Evolutionary conservation across 2,888 invertebrate species (phyloP), one percentile per base, ranked within the genome.

Genomic region (Andricus curvator): DNA sequence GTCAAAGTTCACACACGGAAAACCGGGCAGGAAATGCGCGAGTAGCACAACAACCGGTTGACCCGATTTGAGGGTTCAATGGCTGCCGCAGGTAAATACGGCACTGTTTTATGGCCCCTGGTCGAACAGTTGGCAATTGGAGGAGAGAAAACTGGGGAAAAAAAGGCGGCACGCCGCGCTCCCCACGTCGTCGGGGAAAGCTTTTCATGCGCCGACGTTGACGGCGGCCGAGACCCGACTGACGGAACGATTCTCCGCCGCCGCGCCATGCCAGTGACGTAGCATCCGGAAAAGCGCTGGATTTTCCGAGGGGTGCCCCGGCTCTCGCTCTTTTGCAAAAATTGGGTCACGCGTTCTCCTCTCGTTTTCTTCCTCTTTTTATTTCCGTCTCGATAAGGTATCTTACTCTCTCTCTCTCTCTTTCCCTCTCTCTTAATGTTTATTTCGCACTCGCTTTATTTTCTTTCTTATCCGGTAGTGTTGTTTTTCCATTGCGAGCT

Each of bases 221-320:
- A 91, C 91, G 92, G 89, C 91, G 91, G 92, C 89, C 91, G 91
- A 91, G 91, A 91, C 90, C 92, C 91, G 90, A 92, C 92, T 92
- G 91, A 90, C 89, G 90, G 87, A 88, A 88, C 88, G 89, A 90
- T 89, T 87, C 89, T 88, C 88, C 87, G 88, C 86, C 88, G 89
- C 85, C 83, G 86, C 85, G 86, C 88, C 85, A 87, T 86, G 86
- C 86, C 91, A 91, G 90, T 91, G 90, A 90, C 91, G 92, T 92
- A 92, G 88, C 90, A 89, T 89, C 89, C 88, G 90, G 91, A 91
- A 90, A 91, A 91, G 85, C 87, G 78, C 83, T 83, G 83, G 83
- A 83, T 85, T 85, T 85, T 84, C 82, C 85, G 82, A 80, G 83
- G 85, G 85, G 83, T 78, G 77, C 81, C 77, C 80, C 82, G 64